Base-by-base conservation (phyloP, 2,113 vertebrate species). In the Anarhynchus alexandrinus region DNA sequence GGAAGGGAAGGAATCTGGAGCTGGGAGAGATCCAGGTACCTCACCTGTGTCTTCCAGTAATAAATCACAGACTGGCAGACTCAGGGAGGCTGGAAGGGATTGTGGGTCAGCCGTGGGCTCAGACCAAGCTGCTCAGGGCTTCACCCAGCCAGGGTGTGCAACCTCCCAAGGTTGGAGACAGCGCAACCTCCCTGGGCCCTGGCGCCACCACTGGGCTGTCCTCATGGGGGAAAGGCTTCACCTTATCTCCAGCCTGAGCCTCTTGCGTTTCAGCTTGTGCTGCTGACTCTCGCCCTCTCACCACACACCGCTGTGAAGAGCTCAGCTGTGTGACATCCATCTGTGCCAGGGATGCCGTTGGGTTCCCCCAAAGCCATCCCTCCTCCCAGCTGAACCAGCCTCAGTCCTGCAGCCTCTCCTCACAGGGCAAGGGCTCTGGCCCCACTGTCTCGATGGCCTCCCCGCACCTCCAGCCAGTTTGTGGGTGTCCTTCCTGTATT, bases 311-410 rank as follows among this genome's bases (percentile, higher is more conserved):
- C 18, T 45, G 26, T 23, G 18, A 58, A 29, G n/a, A 17, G 2
- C 27, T 8, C 0, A 0, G 8, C 18, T 66, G 9, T 2, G 2
- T n/a, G 29, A 74, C 20, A 23, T 79, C 36, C 20, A 5, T n/a
- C 1, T 0, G 2, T 51, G 16, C 19, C 2, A 2, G 40, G 45
- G 30, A 32, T 36, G 23, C 36, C 70, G 11, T 6, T 58, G 36
- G 2, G 5, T 70, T 26, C 9, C 21, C 26, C 12, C 1, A 0
- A 40, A 83, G 12, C 6, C 4, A 0, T 36, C 30, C 25, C 15
- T 42, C 62, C 19, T 29, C 21, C 9, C 12, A 15, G 25, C 32
- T 65, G 43, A 78, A 51, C 6, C 21, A 65, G 36, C 17, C 12
- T 29, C 2, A 4, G 12, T 9, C 34, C 34, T 1, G 0, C 34